Percentiles rank a stretch among this genome's conserved stretches.
Conservation (phyloP, 2,888 invertebrate species). For the Embidobia sp. region DNA sequence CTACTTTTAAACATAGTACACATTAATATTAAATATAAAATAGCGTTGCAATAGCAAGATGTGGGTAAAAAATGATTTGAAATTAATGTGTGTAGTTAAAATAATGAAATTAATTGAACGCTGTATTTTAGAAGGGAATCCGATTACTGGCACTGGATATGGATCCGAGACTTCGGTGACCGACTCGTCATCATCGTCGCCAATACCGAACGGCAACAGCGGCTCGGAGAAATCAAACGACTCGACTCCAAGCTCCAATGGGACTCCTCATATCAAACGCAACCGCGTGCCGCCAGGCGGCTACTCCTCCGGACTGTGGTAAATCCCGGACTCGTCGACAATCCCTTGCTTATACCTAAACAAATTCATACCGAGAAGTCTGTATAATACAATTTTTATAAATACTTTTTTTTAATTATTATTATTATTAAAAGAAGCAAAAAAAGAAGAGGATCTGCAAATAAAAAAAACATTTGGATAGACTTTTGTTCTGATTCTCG, state of each 20-base stretch:
- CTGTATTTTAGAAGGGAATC: constrained; percentile 82
- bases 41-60: no score
- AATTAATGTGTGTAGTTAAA: no score
- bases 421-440: constrained; percentile 23
- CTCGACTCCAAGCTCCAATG: constrained; percentile 72
- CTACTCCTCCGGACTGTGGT: constrained; percentile 87
- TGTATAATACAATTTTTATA: constrained; percentile 50
- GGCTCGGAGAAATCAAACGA: constrained; percentile 80
- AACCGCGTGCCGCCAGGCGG: constrained; percentile 87
- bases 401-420: constrained; percentile 20
- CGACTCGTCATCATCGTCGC: constrained; percentile 51
- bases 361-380: constrained; percentile 27
- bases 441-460: not conserved
- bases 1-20: no score
- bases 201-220: constrained; percentile 78
- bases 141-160: constrained; percentile 83
- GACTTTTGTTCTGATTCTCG: not conserved
- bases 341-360: constrained; percentile 26
- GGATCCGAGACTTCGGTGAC: constrained; percentile 68
- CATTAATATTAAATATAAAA: no score
- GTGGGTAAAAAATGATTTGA: no score
- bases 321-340: constrained; percentile 73
- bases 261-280: constrained; percentile 81
- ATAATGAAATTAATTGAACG: not conserved
- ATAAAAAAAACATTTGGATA: not conserved